These are phyloP conservation scores for Philopedon plagiatum DNA, from an alignment of 2,888 invertebrate species.

Conservation along the genomic window DNA sequence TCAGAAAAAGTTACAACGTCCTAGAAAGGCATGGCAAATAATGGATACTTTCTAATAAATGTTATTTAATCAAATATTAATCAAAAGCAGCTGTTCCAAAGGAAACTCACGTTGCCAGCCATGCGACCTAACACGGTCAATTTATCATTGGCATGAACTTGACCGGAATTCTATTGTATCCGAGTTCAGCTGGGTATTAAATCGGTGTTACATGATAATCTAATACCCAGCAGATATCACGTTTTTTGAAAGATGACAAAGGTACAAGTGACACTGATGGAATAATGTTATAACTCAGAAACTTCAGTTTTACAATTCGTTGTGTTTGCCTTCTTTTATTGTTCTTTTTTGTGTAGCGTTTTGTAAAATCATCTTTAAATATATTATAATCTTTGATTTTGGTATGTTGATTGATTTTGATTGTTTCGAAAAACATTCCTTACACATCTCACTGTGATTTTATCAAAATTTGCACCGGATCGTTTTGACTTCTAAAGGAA, in stretches of 20 bases:
- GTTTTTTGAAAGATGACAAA: not conserved
- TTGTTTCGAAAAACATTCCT: too few species aligned
- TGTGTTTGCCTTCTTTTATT: too few species aligned
- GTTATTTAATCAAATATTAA: not conserved
- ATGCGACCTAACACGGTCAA: not conserved
- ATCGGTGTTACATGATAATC: not conserved
- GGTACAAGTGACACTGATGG: too few species aligned
- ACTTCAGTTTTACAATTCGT: too few species aligned
- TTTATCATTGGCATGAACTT: not conserved
- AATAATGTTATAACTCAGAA: not conserved
- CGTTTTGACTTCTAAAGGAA: too few species aligned
- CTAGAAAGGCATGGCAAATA: not conserved
- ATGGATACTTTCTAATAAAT: not conserved
- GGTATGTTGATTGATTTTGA: too few species aligned
- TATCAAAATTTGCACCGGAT: too few species aligned
- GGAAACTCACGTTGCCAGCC: slow-evolving; percentile 2
- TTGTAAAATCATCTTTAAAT: too few species aligned
- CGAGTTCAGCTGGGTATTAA: not conserved
- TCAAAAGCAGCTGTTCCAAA: not conserved
- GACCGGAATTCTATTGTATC: not conserved
- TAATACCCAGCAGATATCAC: not conserved
- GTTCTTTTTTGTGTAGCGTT: too few species aligned
- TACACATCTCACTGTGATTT: too few species aligned
- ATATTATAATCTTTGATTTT: too few species aligned
- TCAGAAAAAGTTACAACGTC: not conserved